phyloP scores from a whole-genome alignment of 2,888 invertebrate genomes.

The Brachyopa scutellaris region DNA sequence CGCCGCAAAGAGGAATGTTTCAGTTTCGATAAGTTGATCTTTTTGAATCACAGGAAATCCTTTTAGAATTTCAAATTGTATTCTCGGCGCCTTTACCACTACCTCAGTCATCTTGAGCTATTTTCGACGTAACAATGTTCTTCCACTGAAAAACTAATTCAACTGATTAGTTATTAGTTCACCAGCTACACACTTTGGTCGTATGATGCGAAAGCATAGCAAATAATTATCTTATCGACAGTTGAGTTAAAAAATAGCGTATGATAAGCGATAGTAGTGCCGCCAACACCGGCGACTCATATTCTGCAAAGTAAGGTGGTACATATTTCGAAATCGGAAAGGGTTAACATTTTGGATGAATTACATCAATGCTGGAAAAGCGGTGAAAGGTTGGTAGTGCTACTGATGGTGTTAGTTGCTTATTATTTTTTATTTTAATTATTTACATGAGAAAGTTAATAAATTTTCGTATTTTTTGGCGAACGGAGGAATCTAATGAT shows the following conservation, averaged over 20 bases:
- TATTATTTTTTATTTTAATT: too few relatives aligned
- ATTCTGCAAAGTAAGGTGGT: not conserved
- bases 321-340: not conserved
- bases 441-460: too few relatives aligned
- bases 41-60: conserved; percentile 83
- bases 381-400: not conserved
- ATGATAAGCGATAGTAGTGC: conserved; percentile 42
- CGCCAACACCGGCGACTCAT: conserved; percentile 1
- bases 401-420: not conserved
- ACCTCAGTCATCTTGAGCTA: conserved; percentile 51
- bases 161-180: conserved; percentile 52
- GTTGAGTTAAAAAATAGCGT: conserved; percentile 24
- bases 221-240: conserved; percentile 66
- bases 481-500: too few relatives aligned
- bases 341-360: not conserved
- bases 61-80: conserved; percentile 78
- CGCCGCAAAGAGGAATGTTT: conserved; percentile 85
- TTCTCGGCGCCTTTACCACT: conserved; percentile 72
- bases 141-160: conserved; percentile 45
- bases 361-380: not conserved
- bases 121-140: conserved; percentile 33
- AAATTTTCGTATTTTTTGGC: too few relatives aligned
- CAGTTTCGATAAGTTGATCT: conserved; percentile 84
- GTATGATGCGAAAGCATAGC: conserved; percentile 31
- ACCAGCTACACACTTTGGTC: conserved; percentile 20